Evolutionary conservation across 1,140 invertebrate genomes (phyloP), one percentile per base, ranked within the genome.

Genomic region (Saccostrea glomerata): DNA sequence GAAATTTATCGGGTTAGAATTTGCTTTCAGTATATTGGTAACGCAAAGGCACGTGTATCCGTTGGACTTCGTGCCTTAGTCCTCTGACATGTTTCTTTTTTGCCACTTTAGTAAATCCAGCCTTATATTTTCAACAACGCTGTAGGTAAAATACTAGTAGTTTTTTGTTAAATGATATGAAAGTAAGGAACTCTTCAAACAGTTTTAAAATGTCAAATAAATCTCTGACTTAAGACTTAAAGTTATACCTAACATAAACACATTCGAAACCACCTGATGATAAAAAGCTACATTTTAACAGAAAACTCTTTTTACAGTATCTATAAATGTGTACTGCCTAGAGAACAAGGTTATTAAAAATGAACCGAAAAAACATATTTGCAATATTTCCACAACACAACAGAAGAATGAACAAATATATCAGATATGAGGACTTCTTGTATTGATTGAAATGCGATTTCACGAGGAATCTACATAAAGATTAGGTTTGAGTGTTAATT

Each of bases 261-360:
- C 30, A 15, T 66, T 66, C 23, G 25, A 9, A 30, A 77, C 70
- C 70, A 77, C 25, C 25, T 77, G 70, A 77, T 77, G 30, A 77
- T 77, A 77, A 63, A 63, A 63, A 63, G 47, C 58, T n/a, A 63
- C 17, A 63, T 63, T 47, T 63, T 77, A 77, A 30, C 25, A 30
- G 70, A 30, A 30, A 36, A 7, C 70, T 77, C 25, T 15, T 77
- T 30, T 77, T 30, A 77, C 70, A 77, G 25, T 13, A 30, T 77
- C 15, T 30, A 15, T 77, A 13, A 77, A 77, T 30, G 25, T 4
- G 25, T 36, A 77, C 70, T 77, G 70, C 25, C 25, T 30, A 30
- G 13, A 77, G 25, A 77, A 63, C 70, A 30, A 77, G 70, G 23
- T 77, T 77, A 25, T 40, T 77, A 30, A 77, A 25, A 77, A 36